Conservation (phyloP, 2,888 invertebrate species). For the Sinopyrophorus schimmeli region DNA sequence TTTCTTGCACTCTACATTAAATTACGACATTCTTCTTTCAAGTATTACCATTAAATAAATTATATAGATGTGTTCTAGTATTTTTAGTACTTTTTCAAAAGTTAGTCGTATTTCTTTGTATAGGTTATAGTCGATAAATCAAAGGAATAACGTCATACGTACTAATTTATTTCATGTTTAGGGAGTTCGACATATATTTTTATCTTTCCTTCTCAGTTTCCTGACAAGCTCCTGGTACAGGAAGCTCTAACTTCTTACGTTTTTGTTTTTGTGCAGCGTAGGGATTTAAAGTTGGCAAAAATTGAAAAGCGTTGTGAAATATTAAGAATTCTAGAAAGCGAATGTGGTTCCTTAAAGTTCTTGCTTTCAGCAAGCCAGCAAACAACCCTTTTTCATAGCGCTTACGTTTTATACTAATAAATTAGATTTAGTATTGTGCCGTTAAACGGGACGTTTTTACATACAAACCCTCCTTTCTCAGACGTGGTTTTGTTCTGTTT, state of each 20-base stretch:
- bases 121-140: slow-evolving; percentile 34
- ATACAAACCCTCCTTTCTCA: slow-evolving; percentile 20
- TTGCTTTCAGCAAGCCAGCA: slow-evolving; percentile 22
- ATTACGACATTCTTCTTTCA: too few relatives aligned
- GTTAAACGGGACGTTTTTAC: slow-evolving; percentile 32
- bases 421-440: slow-evolving; percentile 32
- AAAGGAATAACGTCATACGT: slow-evolving; percentile 36
- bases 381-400: slow-evolving; percentile 13
- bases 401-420: slow-evolving; percentile 28
- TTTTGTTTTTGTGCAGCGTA: slow-evolving; percentile 25
- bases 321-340: slow-evolving; percentile 13
- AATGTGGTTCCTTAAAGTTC: slow-evolving; percentile 16
- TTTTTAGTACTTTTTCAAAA: too few relatives aligned
- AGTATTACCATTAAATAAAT: too few relatives aligned
- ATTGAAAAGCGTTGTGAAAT: slow-evolving; percentile 25
- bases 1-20: too few relatives aligned
- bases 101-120: slow-evolving; percentile 10
- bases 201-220: slow-evolving; percentile 32
- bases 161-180: slow-evolving; percentile 38
- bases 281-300: slow-evolving; percentile 15
- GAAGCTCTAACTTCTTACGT: slow-evolving; percentile 30
- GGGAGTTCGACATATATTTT: slow-evolving; percentile 34
- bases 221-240: slow-evolving; percentile 31
- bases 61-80: too few relatives aligned
- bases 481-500: slow-evolving; percentile 31